Percentiles rank a stretch among this genome's conserved stretches.
phyloP scores from a whole-genome alignment of 2,113 vertebrate species.

The Tetrao urogallus region DNA sequence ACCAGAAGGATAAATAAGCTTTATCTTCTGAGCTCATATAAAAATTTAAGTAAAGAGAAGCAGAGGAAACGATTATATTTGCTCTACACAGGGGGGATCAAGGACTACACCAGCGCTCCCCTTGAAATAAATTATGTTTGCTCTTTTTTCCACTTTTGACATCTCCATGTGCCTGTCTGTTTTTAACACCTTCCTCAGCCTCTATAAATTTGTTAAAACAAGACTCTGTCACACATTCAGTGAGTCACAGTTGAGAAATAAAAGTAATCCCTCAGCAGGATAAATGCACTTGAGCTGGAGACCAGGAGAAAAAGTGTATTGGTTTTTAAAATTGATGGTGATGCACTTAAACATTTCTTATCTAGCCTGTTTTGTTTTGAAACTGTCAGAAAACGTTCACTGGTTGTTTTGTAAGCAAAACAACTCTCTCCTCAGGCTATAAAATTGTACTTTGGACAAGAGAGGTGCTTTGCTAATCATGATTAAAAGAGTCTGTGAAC shows the following conservation, averaged over 20 bases:
- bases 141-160: not conserved
- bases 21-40: conserved; percentile 19
- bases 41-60: not conserved
- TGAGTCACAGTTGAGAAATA: conserved; percentile 56
- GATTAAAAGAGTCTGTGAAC: conserved; percentile 2
- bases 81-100: not conserved
- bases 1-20: conserved; percentile 44
- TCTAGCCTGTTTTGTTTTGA: conserved; percentile 14
- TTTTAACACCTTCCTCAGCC: conserved; percentile 68
- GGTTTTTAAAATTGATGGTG: conserved; percentile 38
- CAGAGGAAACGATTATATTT: not conserved
- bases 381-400: not conserved
- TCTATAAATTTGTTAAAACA: conserved; percentile 64
- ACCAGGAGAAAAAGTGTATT: not conserved
- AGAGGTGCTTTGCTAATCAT: not conserved
- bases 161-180: conserved; percentile 64
- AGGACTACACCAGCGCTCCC: not conserved
- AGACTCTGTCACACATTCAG: conserved; percentile 40
- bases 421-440: not conserved
- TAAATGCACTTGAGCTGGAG: not conserved
- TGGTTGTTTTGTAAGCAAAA: conserved; percentile 2
- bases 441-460: not conserved
- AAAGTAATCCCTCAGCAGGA: conserved; percentile 25
- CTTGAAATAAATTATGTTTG: conserved; percentile 56
- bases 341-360: conserved; percentile 15